A percentile compares a stretch with the other conserved stretches of the same genome.
Conservation (phyloP, 2,113 vertebrate genomes). For the Chaetodon auriga region DNA sequence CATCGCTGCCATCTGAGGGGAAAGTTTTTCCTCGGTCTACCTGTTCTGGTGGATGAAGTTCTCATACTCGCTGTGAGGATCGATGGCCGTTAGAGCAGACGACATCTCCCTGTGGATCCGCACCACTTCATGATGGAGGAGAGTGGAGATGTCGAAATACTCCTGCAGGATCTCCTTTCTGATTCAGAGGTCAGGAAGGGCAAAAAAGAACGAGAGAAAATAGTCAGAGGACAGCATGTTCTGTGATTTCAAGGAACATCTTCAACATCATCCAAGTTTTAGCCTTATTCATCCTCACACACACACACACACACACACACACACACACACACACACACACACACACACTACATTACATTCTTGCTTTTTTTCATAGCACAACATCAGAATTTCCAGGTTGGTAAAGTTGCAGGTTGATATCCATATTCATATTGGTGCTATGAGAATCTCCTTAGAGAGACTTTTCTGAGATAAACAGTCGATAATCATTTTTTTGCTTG, state of each 20-base stretch:
- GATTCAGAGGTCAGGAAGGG: not conserved
- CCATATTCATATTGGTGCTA: not conserved
- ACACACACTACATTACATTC: not conserved
- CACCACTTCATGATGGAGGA: slow-evolving; percentile 91
- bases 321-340: too few species aligned
- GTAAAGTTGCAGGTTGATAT: not conserved
- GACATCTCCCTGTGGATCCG: slow-evolving; percentile 88
- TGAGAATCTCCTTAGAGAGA: not conserved
- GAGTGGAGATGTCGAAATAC: slow-evolving; percentile 91
- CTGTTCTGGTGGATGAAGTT: slow-evolving; percentile 90
- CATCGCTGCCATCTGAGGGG: not conserved
- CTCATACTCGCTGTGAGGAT: slow-evolving; percentile 88
- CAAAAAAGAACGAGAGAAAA: not conserved
- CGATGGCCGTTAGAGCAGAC: slow-evolving; percentile 84
- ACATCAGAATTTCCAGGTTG: not conserved
- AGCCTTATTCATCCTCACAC: not conserved
- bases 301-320: too few species aligned
- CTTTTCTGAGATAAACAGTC: not conserved
- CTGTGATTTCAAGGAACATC: not conserved
- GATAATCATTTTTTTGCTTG: not conserved
- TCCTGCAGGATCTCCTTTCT: slow-evolving; percentile 95
- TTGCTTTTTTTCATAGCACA: not conserved
- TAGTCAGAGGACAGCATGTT: not conserved
- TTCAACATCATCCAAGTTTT: not conserved
- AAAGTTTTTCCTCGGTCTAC: slow-evolving; percentile 72